Evolutionary conservation across 2,888 invertebrate genomes (phyloP).

Genomic region (Machimus atricapillus): DNA sequence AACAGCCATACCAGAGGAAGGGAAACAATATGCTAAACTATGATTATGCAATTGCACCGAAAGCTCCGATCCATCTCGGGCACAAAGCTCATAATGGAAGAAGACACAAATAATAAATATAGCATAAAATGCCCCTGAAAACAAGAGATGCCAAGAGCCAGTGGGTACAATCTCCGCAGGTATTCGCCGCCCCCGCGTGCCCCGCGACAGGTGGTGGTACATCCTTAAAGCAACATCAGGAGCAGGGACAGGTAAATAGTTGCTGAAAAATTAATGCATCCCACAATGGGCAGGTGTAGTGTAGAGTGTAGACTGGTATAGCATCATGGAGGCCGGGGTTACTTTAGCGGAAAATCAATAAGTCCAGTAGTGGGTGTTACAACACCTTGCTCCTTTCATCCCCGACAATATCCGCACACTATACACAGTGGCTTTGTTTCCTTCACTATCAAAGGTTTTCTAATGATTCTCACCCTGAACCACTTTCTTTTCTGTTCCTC

Average conservation of each 20-base stretch:
- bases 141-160: neutral
- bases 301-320: neutral
- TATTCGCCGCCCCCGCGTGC: neutral
- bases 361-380: neutral
- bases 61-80: neutral
- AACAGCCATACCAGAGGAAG: neutral
- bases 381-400: slow-evolving; percentile 15
- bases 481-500: slow-evolving; percentile 28
- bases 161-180: neutral
- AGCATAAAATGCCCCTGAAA: neutral
- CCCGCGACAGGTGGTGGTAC: neutral
- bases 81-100: neutral
- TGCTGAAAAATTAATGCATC: slow-evolving; percentile 8
- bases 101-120: neutral
- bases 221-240: neutral
- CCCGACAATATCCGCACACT: neutral
- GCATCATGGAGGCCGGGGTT: slow-evolving; percentile 5
- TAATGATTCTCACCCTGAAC: slow-evolving; percentile 39
- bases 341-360: slow-evolving; percentile 16
- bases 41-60: neutral
- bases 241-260: neutral
- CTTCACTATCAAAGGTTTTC: neutral
- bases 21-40: neutral
- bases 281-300: neutral
- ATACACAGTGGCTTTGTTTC: slow-evolving; percentile 11